These are phyloP conservation scores for Malthinus flaveolus DNA, from an alignment of 2,888 invertebrate species.

Conservation along the genomic window DNA sequence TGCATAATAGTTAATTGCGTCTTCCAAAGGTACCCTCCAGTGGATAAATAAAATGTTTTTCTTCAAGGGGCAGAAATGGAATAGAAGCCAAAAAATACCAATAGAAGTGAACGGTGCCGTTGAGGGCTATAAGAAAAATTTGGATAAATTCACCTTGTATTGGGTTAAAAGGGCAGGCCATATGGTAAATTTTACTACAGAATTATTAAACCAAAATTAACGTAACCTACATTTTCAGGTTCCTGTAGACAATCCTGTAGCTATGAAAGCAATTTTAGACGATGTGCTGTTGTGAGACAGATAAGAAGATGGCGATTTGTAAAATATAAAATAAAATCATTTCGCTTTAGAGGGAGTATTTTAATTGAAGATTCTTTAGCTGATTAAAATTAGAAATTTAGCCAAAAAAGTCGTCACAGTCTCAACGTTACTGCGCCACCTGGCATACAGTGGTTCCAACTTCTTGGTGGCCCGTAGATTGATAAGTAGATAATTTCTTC, in stretches of 20 bases:
- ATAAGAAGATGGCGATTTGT: not conserved
- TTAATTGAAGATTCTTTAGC: too few relatives aligned
- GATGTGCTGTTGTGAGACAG: not conserved
- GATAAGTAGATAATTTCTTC: too few relatives aligned
- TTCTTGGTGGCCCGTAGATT: too few relatives aligned
- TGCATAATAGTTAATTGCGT: not conserved
- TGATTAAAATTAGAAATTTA: too few relatives aligned
- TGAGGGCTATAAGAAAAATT: constrained; percentile 73
- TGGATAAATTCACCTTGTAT: constrained; percentile 71
- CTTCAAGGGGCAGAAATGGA: constrained; percentile 64
- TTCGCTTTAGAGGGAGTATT: too few relatives aligned
- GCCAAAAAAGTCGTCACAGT: too few relatives aligned
- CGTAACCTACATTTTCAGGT: constrained; percentile 6
- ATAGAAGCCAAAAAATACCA: constrained; percentile 57
- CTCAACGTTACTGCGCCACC: too few relatives aligned
- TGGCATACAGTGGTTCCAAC: too few relatives aligned
- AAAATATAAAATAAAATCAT: too few relatives aligned
- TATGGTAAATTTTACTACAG: constrained; percentile 59
- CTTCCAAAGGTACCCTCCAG: constrained; percentile 35
- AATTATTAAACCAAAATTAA: not conserved
- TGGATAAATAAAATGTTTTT: constrained; percentile 77
- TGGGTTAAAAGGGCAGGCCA: constrained; percentile 80
- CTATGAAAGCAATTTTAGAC: not conserved
- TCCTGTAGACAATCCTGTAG: constrained; percentile 11
- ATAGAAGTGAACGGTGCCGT: constrained; percentile 64